A percentile compares a stretch with the other conserved stretches of the same genome.
Conservation (phyloP, 2,888 invertebrate species). For the Sphinx pinastri region DNA sequence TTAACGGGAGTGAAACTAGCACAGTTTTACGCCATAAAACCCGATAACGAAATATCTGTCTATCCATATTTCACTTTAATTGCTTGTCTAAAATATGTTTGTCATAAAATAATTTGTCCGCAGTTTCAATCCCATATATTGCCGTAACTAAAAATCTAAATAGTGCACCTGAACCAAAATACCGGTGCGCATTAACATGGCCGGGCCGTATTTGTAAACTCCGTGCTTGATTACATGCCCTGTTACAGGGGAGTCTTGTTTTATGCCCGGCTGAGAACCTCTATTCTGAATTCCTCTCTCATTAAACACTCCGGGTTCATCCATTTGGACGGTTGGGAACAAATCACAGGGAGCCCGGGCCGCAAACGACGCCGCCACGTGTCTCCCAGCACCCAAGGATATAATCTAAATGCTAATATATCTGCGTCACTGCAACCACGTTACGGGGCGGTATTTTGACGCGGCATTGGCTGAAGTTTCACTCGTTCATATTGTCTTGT, state of each 20-base stretch:
- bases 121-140: neutral
- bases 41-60: too few species aligned
- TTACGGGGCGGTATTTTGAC: constrained; percentile 39
- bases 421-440: constrained; percentile 53
- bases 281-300: constrained; percentile 42
- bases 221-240: constrained; percentile 18
- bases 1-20: too few species aligned
- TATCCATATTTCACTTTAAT: too few species aligned
- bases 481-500: constrained; percentile 2
- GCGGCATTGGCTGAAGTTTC: constrained; percentile 25
- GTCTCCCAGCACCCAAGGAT: constrained; percentile 53
- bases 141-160: neutral
- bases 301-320: constrained; percentile 43
- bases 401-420: constrained; percentile 79
- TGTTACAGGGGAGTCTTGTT: constrained; percentile 15
- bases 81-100: too few species aligned
- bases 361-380: constrained; percentile 51
- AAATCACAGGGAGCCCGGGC: constrained; percentile 45
- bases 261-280: constrained; percentile 17
- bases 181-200: constrained; percentile 4
- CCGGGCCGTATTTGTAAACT: neutral
- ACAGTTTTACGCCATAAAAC: too few species aligned
- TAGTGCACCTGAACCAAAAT: neutral
- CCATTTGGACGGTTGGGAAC: constrained; percentile 42
- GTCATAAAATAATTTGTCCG: too few species aligned